Base-by-base conservation (phyloP, 2,888 invertebrate genomes). In the Calliopum simillimum region DNA sequence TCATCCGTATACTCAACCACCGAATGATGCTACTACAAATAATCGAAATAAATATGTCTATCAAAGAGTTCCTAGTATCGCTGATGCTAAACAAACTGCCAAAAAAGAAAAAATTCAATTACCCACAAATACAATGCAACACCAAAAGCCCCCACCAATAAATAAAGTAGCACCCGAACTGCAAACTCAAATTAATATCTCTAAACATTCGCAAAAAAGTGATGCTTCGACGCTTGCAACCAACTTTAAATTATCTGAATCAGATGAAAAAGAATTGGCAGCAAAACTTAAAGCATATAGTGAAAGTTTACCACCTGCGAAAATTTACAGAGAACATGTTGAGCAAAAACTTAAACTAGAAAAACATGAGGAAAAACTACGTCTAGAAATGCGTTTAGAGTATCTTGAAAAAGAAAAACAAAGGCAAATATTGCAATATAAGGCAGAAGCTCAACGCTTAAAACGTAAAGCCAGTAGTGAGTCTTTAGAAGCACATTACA, bases 241-340 rank as follows among this genome's bases (percentile, higher is more conserved):
- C 8, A 46, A 21, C 16, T 58, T 46, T 11, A 69, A 70, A 19
- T 33, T 70, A 49, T 58, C 69, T 25, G 21, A 21, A 21, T 21
- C 56, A 3, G 69, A 70, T 13, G 59, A 70, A 43, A 43, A 49
- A 4, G 59, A 58, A 25, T 19, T 70, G 33, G n/a, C 41, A n/a
- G 25, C 21, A 21, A 70, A 59, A 59, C 43, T 70, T 13, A 51
- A 56, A 8, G 21, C 5, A 25, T 70, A 70, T 23, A 64, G 59
- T n/a, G 13, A 19, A n/a, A 58, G 51, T 2, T 55, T 70, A 13
- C 51, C 64, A 8, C 8, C 14, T 16, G 51, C 69, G 4, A 58
- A 65, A 64, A 65, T 59, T 12, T 70, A 70, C 59, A 44, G 56
- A n/a, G 65, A 64, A 44, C 69, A 70, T 25, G 46, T 43, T 19